Evolutionary conservation across 2,113 vertebrate species (phyloP), one percentile per base, ranked within the genome.

Genomic region (Stercorarius parasiticus): DNA sequence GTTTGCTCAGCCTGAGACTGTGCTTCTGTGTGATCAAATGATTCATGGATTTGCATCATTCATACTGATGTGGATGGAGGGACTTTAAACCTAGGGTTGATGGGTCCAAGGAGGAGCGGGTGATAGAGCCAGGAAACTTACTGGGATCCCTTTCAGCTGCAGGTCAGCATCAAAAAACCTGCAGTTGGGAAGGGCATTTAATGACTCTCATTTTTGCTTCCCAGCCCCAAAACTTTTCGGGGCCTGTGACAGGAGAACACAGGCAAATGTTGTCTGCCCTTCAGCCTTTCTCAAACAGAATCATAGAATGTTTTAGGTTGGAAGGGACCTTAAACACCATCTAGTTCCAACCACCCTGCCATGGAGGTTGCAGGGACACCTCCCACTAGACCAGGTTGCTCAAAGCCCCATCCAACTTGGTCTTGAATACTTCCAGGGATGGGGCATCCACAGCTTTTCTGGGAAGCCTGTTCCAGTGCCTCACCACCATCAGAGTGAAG

Each of bases 191-290:
- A 67, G 7, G 13, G 7, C 16, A 5, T 36, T 72, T 64, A 26
- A 50, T 3, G 27, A 42, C 20, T 55, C 23, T 59, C 32, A 21
- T 6, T 42, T 69, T 67, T 52, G 26, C 36, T 81, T 79, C 23
- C 15, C 27, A 74, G 20, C 9, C 12, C 17, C n/a, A 7, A 27
- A 10, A 49, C 18, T 58, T 88, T 73, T 90, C 25, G 22, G 8
- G 9, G 3, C 15, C 9, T 12, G 3, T 62, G 23, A 43, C 40
- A 59, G 34, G 15, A 83, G 45, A 67, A 45, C 12, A 66, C 11
- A 67, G 6, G 8, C 1, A 1, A 82, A 64, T 1, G 0, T 26
- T 82, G 34, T 49, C 15, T 17, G 2, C 12, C 43, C 71, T 52
- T 88, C 30, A 82, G 5, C 10, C 15, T 69, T 85, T 73, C 36